Evolutionary conservation across 2,888 invertebrate genomes (phyloP).

Genomic region (Acanthacorydalis orientalis): DNA sequence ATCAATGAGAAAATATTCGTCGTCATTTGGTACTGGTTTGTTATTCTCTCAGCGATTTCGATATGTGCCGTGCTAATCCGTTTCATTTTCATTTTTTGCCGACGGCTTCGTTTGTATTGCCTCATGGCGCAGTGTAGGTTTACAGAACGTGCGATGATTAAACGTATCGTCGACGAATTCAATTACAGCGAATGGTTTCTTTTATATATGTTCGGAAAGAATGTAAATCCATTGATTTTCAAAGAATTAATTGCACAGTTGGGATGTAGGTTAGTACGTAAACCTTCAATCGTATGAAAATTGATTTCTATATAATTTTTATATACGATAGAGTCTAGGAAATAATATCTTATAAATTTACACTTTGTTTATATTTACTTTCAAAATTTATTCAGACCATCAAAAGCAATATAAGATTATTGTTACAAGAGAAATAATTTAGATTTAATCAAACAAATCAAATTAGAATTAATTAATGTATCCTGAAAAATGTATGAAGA

Average conservation of each 20-base stretch:
- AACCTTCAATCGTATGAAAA: neutral
- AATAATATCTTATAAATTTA: too few species aligned
- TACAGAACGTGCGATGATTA: slow-evolving; percentile 31
- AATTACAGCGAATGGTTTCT: slow-evolving; percentile 65
- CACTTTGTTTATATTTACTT: neutral
- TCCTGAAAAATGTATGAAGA: too few species aligned
- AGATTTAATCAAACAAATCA: too few species aligned
- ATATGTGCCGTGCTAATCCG: slow-evolving; percentile 49
- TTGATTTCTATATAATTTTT: too few species aligned
- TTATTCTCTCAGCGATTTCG: slow-evolving; percentile 42
- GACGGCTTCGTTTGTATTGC: slow-evolving; percentile 40
- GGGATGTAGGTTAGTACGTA: slow-evolving; percentile 11
- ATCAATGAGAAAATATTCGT: slow-evolving; percentile 66
- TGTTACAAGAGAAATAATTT: neutral
- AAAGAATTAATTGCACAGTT: slow-evolving; percentile 42
- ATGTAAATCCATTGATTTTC: slow-evolving; percentile 52
- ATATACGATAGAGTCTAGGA: too few species aligned
- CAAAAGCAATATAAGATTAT: neutral
- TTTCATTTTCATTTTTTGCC: slow-evolving; percentile 33
- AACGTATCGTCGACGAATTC: slow-evolving; percentile 32
- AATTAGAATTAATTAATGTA: too few species aligned
- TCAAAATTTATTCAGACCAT: neutral
- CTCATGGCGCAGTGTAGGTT: slow-evolving; percentile 42
- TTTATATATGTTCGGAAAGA: slow-evolving; percentile 55
- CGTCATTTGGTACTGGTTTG: slow-evolving; percentile 59